Conservation (phyloP, 2,797 vertebrate species). For the Leuciscus waleckii region DNA sequence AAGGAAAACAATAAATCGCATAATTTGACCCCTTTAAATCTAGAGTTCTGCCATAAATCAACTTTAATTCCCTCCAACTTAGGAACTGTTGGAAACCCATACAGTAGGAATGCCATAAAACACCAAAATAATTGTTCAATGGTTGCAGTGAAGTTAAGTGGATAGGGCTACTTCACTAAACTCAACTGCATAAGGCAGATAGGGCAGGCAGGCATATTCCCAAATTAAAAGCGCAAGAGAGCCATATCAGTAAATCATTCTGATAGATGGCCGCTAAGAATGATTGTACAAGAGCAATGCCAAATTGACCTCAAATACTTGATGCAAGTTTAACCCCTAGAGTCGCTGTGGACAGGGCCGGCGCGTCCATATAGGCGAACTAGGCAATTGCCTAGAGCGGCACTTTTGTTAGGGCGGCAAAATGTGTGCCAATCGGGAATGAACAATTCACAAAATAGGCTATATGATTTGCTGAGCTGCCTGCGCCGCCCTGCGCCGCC, state of each 20-base stretch:
- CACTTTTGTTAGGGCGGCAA: too few species aligned
- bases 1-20: too few species aligned
- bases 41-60: not conserved
- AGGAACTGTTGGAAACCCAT: not conserved
- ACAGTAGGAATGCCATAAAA: not conserved
- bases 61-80: not conserved
- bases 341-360: too few species aligned
- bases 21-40: too few species aligned
- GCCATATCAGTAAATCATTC: conserved; percentile 39
- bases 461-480: too few species aligned
- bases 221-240: conserved; percentile 20
- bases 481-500: too few species aligned
- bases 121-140: not conserved
- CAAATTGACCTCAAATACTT: conserved; percentile 18
- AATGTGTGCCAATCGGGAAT: too few species aligned
- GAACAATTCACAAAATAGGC: too few species aligned
- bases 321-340: conserved; percentile 13
- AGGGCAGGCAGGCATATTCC: conserved; percentile 22
- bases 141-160: conserved; percentile 17
- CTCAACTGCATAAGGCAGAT: conserved; percentile 14
- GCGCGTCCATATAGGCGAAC: too few species aligned
- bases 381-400: too few species aligned
- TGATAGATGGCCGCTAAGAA: conserved; percentile 15
- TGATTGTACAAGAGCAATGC: conserved; percentile 20
- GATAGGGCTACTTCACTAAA: not conserved